Base-by-base conservation (phyloP, 1,140 invertebrate genomes). In the Mizuhopecten yessoensis region DNA sequence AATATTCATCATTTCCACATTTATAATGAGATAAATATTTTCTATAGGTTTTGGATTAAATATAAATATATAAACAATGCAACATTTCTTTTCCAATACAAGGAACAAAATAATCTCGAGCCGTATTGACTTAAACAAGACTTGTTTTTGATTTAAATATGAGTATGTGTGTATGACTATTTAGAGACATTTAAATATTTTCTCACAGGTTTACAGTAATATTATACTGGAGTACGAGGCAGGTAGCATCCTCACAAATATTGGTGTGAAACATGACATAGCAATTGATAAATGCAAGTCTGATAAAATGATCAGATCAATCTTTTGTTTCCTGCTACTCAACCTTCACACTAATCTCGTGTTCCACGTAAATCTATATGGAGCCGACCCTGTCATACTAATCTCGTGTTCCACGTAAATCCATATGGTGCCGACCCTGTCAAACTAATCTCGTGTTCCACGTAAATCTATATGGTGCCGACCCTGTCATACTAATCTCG, bases 381-480 rank as follows among this genome's bases (percentile, higher is more conserved):
- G n/a, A n/a, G n/a, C n/a, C n/a, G n/a, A n/a, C n/a, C n/a, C n/a
- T n/a, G n/a, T n/a, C n/a, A n/a, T n/a, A n/a, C n/a, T n/a, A n/a
- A n/a, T n/a, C n/a, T n/a, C n/a, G n/a, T n/a, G n/a, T n/a, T n/a
- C n/a, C n/a, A n/a, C n/a, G n/a, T n/a, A n/a, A n/a, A n/a, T n/a
- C n/a, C n/a, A n/a, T n/a, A n/a, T n/a, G n/a, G n/a, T n/a, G n/a
- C n/a, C n/a, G n/a, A n/a, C n/a, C n/a, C n/a, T n/a, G n/a, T n/a
- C n/a, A n/a, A n/a, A n/a, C n/a, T n/a, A n/a, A n/a, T n/a, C n/a
- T n/a, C n/a, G n/a, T n/a, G 57, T 75, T 75, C 57, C 57, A 29
- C 57, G 57, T 75, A 75, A 75, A 75, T 75, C 57, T n/a, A 75
- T 75, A 29, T 75, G 45, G 20, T 90, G 88, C 23, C 75, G 92